phyloP scores from a whole-genome alignment of 2,888 invertebrate species.

The Synanthedon tipuliformis region DNA sequence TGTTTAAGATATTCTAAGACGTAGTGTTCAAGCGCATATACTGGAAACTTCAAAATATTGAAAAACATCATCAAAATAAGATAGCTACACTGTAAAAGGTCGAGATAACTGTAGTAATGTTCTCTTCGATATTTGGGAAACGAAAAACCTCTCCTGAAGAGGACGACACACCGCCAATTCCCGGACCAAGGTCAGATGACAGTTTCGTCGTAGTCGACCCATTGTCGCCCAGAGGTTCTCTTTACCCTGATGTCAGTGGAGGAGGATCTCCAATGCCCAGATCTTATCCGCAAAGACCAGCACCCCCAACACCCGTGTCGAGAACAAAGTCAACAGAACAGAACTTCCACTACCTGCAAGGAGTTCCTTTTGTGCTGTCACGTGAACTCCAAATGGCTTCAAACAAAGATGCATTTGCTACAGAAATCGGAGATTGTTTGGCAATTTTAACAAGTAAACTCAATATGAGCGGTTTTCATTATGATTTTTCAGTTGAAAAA shows the following conservation, averaged over 20 bases:
- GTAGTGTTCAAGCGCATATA: too few relatives aligned
- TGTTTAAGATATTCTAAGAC: too few relatives aligned
- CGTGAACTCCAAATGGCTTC: conserved; percentile 53
- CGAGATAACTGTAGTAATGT: conserved; percentile 26
- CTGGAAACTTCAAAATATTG: too few relatives aligned
- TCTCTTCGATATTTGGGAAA: conserved; percentile 60
- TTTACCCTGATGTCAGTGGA: conserved; percentile 48
- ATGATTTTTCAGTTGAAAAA: conserved; percentile 66
- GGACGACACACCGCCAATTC: conserved; percentile 55
- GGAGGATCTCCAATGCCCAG: conserved; percentile 11
- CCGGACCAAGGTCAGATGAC: conserved; percentile 48
- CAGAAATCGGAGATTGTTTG: conserved; percentile 61
- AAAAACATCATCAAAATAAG: too few relatives aligned
- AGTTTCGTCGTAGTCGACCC: conserved; percentile 52
- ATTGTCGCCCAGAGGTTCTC: conserved; percentile 22
- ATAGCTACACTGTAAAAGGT: too few relatives aligned
- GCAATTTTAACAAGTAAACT: conserved; percentile 62
- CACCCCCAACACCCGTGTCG: conserved; percentile 34
- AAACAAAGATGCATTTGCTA: conserved; percentile 57
- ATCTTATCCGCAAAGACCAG: conserved; percentile 36
- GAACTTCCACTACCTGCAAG: conserved; percentile 61
- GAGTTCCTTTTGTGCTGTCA: conserved; percentile 67
- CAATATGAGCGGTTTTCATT: conserved; percentile 47
- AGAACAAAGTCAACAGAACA: conserved; percentile 25
- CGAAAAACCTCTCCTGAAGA: conserved; percentile 58